These are phyloP conservation scores for Tapirus terrestris DNA, from an alignment of 2,113 vertebrate genomes.

Conservation along the genomic window DNA sequence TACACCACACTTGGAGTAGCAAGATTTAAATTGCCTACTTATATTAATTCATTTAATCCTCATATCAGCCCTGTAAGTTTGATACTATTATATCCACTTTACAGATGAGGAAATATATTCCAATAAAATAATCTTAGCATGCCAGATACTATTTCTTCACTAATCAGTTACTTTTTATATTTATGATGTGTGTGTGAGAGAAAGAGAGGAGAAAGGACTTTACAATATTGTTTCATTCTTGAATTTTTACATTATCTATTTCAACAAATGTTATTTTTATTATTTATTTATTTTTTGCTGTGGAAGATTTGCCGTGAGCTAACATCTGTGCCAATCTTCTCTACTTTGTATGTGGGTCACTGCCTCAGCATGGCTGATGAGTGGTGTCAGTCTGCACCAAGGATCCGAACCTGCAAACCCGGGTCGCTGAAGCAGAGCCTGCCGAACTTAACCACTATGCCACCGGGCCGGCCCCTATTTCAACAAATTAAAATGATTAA, in stretches of 20 bases:
- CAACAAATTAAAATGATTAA: neutral
- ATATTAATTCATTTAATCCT: neutral
- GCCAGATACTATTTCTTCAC: neutral
- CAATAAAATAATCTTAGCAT: neutral
- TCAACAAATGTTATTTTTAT: neutral
- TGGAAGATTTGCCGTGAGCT: no score
- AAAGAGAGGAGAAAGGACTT: neutral
- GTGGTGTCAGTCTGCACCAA: no score
- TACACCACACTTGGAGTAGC: neutral
- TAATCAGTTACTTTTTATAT: neutral
- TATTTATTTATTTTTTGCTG: no score
- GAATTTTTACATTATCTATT: slow-evolving; percentile 1
- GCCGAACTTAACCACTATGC: no score
- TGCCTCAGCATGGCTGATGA: no score
- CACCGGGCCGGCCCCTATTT: neutral
- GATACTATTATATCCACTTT: neutral
- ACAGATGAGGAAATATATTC: neutral
- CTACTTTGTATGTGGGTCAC: no score
- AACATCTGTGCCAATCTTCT: no score
- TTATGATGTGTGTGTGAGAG: neutral
- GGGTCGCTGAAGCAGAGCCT: no score
- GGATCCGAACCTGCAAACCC: no score
- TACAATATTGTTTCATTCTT: neutral
- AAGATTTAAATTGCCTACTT: neutral
- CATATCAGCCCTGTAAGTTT: neutral